Base-by-base conservation (phyloP, 37 sponge, comb jelly and placozoan genomes). In the Ianthella basta region DNA sequence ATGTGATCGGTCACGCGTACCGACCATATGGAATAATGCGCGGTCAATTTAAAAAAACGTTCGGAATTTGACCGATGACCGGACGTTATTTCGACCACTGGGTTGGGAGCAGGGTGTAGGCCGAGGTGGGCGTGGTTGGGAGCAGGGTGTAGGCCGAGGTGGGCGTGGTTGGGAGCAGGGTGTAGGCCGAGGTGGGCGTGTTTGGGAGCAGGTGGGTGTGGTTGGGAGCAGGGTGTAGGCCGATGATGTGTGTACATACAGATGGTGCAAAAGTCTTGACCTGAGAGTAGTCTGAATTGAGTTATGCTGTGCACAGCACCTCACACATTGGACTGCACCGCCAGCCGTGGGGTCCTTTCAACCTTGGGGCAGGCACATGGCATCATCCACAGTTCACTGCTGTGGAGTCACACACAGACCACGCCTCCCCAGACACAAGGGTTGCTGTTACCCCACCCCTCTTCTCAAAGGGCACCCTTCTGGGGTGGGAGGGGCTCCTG, bases 51-150 rank as follows among this genome's bases (percentile, higher is more conserved):
- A 60, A 79, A 24, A 86, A 86, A 86, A 64, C 37, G 86, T 50
- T 70, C 68, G 69, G 86, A 86, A 79, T 63, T 86, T 78, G 86
- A 86, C 80, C 86, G 68, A 86, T 86, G 86, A 79, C 86, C 67
- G 80, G 34, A 59, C 69, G 86, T 86, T 53, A 86, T 86, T 86
- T 86, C 86, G 35, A 86, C 86, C 86, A 25, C 86, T 86, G 83
- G 3, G 50, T 44, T 3, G 50, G 8, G 50, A 3, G 3, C 50
- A 44, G 50, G 50, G 50, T 44, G 50, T 3, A 8, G 6, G 6
- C 8, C 57, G 93, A 91, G 85, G 97, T 96, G n/a, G 55, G 72
- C 57, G 23, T 0, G 37, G 4, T 25, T 29, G n/a, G 25, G 70
- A 34, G 33, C 18, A 32, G 35, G 33, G n/a, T 10, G 5, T 14